A percentile compares a stretch with the other conserved stretches of the same genome.
Conservation (phyloP, 2,797 vertebrate species). For the Linurgus olivaceus region DNA sequence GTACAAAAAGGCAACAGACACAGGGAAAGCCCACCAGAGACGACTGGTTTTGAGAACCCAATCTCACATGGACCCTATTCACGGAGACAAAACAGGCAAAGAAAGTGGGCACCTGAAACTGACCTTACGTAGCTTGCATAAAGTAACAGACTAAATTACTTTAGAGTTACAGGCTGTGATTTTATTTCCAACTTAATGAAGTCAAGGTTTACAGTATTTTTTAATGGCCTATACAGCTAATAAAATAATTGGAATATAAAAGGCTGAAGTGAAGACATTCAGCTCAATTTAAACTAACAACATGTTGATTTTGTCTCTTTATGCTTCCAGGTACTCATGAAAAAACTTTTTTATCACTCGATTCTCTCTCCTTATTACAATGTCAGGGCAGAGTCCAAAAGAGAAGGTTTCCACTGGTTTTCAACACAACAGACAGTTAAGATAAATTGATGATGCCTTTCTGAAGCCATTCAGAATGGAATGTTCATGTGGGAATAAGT, state of each 20-base stretch:
- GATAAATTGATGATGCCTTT: not conserved
- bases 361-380: not conserved
- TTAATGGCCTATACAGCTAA: not conserved
- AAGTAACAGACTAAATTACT: not conserved
- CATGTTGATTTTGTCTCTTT: not conserved
- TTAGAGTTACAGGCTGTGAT: not conserved
- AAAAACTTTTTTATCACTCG: not conserved
- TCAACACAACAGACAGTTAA: not conserved
- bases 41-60: not conserved
- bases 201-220: not conserved
- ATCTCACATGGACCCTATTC: not conserved
- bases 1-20: not conserved
- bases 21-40: not conserved
- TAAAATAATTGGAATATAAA: not conserved
- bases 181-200: not conserved
- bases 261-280: not conserved
- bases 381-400: not conserved
- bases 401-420: not conserved
- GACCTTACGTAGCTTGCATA: not conserved
- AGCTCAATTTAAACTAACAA: not conserved
- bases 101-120: not conserved
- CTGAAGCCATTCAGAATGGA: not conserved
- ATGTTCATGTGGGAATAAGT: not conserved
- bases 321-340: not conserved
- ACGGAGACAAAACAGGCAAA: not conserved